Base-by-base conservation (phyloP, 2,113 vertebrate genomes). In the Hyperoodon ampullatus region DNA sequence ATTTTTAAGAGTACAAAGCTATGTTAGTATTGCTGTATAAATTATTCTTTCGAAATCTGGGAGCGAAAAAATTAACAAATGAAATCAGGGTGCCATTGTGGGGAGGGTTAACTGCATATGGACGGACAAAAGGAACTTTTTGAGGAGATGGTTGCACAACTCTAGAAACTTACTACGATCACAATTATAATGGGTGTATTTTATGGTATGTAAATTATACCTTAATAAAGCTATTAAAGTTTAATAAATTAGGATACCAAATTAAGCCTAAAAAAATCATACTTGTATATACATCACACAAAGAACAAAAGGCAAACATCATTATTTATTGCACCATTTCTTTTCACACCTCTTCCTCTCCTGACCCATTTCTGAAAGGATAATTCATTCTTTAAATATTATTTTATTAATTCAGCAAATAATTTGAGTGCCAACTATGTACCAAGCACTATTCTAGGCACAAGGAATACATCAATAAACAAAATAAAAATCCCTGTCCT, bases 181-280 rank as follows among this genome's bases (percentile, higher is more conserved):
- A 93, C 18, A 93, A 94, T 28, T 84, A 80, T n/a, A 74, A 75
- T 35, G 11, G 23, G 28, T 80, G 23, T 39, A 80, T 92, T 88
- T 95, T 88, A 95, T 6, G 15, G 70, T 55, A 88, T 18, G 26
- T 87, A 93, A 96, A 75, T 84, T 83, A 96, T 42, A 86, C 5
- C 13, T 74, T 60, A 87, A 90, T 68, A 70, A 75, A 75, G 33
- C 35, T 47, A 86, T 60, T 87, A 44, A 53, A 60, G 78, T n/a
- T 61, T 55, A 71, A 86, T 93, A 72, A 93, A 58, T 10, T 16
- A 55, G 21, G 14, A 42, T 58, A 74, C 21, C 68, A 93, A 93
- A 77, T 30, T 60, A 85, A 92, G 21, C 42, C 70, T 65, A 24
- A 30, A 39, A 90, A 83, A 88, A 63, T 16, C 50, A 81, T 53